Evolutionary conservation across 2,113 vertebrate species (phyloP).

Genomic region (Dipodomys stephensi): DNA sequence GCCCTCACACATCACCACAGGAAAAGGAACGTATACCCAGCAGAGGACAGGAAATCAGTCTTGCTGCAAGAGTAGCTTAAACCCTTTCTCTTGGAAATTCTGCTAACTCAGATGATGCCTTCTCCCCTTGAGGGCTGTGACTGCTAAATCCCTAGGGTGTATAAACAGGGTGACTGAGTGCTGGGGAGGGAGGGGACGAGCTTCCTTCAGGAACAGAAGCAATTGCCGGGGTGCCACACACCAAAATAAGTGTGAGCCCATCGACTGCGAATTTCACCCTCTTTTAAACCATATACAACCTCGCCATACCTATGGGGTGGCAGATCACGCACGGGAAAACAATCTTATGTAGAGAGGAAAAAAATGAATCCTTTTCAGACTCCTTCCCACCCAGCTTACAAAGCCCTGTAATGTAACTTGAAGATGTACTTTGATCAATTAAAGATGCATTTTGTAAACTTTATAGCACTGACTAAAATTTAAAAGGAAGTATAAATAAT

Average conservation of each 20-base stretch:
- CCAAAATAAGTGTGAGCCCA: background rate
- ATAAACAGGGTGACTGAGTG: background rate
- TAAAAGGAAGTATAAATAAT: background rate
- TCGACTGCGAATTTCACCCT: background rate
- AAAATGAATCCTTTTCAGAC: too few species aligned
- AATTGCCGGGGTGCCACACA: too few species aligned
- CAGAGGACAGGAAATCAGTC: background rate
- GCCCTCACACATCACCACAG: background rate
- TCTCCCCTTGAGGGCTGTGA: background rate
- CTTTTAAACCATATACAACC: background rate
- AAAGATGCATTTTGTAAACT: constrained; percentile 22
- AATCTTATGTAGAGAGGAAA: background rate
- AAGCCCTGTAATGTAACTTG: background rate
- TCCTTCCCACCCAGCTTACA: background rate
- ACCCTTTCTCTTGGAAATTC: background rate
- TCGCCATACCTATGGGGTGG: background rate
- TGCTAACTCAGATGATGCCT: background rate
- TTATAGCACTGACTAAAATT: background rate
- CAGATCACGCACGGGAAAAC: background rate
- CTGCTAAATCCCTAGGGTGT: constrained; percentile 6
- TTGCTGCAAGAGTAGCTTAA: background rate
- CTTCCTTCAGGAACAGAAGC: background rate
- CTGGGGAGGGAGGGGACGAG: background rate
- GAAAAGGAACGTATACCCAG: background rate
- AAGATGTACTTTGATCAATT: constrained; percentile 14